A percentile compares a stretch with the other conserved stretches of the same genome.
These are phyloP conservation scores for Botrylloides violaceus DNA, from an alignment of 23 tunicate genomes.

Conservation along the genomic window DNA sequence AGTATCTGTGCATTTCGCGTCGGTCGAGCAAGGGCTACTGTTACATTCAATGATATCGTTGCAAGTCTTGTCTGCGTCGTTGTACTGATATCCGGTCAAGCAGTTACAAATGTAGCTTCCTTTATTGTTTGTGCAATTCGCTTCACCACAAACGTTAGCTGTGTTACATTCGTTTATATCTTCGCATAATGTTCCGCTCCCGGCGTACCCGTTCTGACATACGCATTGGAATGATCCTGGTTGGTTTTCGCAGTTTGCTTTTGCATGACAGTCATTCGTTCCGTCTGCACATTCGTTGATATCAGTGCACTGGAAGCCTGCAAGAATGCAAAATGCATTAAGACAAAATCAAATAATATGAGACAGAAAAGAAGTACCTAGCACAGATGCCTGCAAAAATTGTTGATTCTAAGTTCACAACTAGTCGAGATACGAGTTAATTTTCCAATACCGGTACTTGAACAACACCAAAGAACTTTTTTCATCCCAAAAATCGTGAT, in stretches of 20 bases:
- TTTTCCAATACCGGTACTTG: too few relatives aligned
- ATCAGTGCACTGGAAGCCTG: constrained; percentile 2
- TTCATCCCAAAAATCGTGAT: neutral
- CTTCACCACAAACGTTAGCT: neutral
- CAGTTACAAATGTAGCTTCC: constrained; percentile 25
- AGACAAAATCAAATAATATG: too few relatives aligned
- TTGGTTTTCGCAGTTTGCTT: neutral
- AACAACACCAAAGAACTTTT: neutral
- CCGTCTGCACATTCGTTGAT: constrained; percentile 7
- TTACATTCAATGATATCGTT: constrained; percentile 21
- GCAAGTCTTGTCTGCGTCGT: constrained; percentile 8
- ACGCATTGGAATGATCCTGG: neutral
- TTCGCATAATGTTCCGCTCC: neutral
- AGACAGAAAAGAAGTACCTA: too few relatives aligned
- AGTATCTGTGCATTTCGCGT: constrained; percentile 8
- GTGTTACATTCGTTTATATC: constrained; percentile 29
- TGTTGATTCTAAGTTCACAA: too few relatives aligned
- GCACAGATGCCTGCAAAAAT: too few relatives aligned
- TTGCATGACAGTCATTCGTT: neutral
- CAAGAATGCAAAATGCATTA: neutral
- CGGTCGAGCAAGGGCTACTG: neutral
- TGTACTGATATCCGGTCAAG: neutral
- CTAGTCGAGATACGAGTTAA: too few relatives aligned
- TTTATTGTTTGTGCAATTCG: constrained; percentile 2
- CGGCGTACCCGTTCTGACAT: constrained; percentile 9